A percentile compares a stretch with the other conserved stretches of the same genome.
Conservation (phyloP, 37 sponge, comb jelly and placozoan genomes). For the Halichondria panicea region DNA sequence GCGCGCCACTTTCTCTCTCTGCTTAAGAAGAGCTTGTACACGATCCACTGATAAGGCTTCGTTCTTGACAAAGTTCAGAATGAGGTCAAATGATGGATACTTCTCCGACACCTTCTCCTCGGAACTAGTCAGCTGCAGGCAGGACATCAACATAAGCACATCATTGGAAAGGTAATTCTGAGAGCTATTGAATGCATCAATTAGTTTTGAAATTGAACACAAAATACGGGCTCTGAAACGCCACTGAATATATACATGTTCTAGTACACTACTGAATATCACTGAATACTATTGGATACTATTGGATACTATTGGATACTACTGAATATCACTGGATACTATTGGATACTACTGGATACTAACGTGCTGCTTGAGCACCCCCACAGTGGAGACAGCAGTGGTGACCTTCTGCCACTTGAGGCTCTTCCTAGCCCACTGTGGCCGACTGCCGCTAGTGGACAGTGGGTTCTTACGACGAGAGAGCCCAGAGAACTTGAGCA, state of each 20-base stretch:
- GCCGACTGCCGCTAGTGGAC: background rate
- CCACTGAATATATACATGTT: no score
- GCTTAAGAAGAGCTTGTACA: slow-evolving; percentile 55
- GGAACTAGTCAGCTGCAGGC: slow-evolving; percentile 24
- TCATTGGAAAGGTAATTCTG: background rate
- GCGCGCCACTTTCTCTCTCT: slow-evolving; percentile 58
- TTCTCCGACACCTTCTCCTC: slow-evolving; percentile 42
- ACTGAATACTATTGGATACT: no score
- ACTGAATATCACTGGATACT: background rate
- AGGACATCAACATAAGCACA: background rate
- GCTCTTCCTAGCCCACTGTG: slow-evolving; percentile 48
- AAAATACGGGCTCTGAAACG: no score
- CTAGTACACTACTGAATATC: no score
- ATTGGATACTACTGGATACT: background rate
- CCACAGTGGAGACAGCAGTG: slow-evolving; percentile 32
- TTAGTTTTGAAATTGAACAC: no score
- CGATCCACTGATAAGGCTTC: slow-evolving; percentile 47
- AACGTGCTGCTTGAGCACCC: slow-evolving; percentile 55
- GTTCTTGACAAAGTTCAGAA: slow-evolving; percentile 74
- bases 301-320: background rate
- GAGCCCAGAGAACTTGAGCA: slow-evolving; percentile 90
- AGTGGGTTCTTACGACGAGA: slow-evolving; percentile 12
- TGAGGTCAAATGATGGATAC: slow-evolving; percentile 73
- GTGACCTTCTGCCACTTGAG: slow-evolving; percentile 57
- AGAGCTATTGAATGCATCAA: background rate